Evolutionary conservation across 2,888 invertebrate genomes (phyloP).

Genomic region (Dicycla oo): DNA sequence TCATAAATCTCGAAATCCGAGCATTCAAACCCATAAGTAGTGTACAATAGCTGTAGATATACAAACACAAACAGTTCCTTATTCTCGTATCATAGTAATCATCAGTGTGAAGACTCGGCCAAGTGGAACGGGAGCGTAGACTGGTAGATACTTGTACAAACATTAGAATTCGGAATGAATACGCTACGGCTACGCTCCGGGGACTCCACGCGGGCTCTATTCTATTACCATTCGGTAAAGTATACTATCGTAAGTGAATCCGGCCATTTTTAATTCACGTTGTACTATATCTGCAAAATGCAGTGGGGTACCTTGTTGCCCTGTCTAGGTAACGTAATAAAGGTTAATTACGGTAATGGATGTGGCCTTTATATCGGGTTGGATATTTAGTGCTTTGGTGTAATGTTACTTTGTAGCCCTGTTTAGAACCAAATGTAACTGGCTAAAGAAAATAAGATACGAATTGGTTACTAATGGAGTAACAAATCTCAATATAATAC

Average conservation of each 20-base stretch:
- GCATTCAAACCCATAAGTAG: slow-evolving; percentile 12
- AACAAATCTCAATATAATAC: slow-evolving; percentile 33
- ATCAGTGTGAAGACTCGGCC: slow-evolving; percentile 47
- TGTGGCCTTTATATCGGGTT: slow-evolving; percentile 9
- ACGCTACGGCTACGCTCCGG: slow-evolving; percentile 29
- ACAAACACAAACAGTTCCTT: slow-evolving; percentile 40
- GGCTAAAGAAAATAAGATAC: slow-evolving; percentile 12
- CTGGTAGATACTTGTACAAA: slow-evolving; percentile 46
- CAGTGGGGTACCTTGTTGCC: slow-evolving; percentile 2
- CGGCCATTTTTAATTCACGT: slow-evolving; percentile 40
- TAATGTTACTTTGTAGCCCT: background rate
- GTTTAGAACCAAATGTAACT: background rate
- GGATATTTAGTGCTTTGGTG: slow-evolving; percentile 19
- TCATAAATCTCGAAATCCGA: slow-evolving; percentile 3
- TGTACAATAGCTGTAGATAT: slow-evolving; percentile 5
- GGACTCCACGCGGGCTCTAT: slow-evolving; percentile 28
- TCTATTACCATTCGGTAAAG: slow-evolving; percentile 42
- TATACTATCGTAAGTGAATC: slow-evolving; percentile 32
- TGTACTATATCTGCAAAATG: slow-evolving; percentile 15
- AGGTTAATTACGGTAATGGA: slow-evolving; percentile 38
- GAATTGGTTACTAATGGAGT: slow-evolving; percentile 15
- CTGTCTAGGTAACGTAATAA: slow-evolving; percentile 28
- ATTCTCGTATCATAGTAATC: slow-evolving; percentile 49
- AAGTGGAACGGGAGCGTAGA: slow-evolving; percentile 43
- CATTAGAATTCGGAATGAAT: slow-evolving; percentile 60